Evolutionary conservation across 2,797 vertebrate genomes (phyloP).

Genomic region (Pagetopsis macropterus): DNA sequence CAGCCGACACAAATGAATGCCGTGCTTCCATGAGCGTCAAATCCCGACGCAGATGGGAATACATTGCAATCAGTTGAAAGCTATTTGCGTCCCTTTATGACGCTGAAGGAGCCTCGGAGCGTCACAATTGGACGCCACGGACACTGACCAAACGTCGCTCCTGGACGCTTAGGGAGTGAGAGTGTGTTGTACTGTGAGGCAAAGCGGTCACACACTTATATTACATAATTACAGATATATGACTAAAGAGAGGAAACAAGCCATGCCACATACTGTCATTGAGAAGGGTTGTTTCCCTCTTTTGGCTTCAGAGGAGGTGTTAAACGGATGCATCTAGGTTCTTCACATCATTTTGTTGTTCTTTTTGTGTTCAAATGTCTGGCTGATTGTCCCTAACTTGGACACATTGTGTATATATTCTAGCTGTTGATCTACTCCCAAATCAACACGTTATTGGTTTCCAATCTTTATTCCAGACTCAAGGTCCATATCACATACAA

Average conservation of each 20-base stretch:
- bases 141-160: no score
- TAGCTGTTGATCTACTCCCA: background rate
- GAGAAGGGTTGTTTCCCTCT: background rate
- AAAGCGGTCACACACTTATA: constrained; percentile 46
- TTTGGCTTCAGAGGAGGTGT: background rate
- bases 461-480: no score
- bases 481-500: no score
- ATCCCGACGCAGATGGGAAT: no score
- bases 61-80: no score
- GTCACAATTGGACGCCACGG: no score
- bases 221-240: constrained; percentile 56
- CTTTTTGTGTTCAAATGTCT: no score
- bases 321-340: background rate
- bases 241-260: constrained; percentile 40
- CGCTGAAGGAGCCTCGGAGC: no score
- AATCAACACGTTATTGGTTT: background rate
- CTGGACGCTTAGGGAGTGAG: no score
- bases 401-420: background rate
- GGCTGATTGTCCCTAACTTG: background rate
- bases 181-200: constrained; percentile 13
- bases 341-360: background rate
- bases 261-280: background rate
- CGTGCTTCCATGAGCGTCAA: no score
- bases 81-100: no score
- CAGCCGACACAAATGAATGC: no score